phyloP scores from a whole-genome alignment of 2,113 vertebrate species.

The Oncorhynchus masou region DNA sequence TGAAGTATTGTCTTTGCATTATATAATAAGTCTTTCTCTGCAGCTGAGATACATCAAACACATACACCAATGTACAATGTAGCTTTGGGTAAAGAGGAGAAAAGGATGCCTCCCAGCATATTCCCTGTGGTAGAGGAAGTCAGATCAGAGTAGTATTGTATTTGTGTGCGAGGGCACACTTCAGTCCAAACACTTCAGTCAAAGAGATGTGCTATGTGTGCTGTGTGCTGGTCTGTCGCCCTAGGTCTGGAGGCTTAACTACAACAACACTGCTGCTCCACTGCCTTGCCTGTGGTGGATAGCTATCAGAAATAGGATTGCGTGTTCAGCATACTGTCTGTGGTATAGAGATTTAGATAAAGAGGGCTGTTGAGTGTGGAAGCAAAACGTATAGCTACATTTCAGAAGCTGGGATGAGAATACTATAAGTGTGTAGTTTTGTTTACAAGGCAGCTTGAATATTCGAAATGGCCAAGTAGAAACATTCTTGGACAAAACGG shows the following conservation, averaged over 20 bases:
- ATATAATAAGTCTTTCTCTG: background rate
- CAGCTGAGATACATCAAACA: background rate
- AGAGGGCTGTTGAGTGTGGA: background rate
- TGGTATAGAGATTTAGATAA: constrained; percentile 3
- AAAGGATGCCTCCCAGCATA: background rate
- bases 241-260: constrained; percentile 2
- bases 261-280: constrained; percentile 14
- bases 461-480: too few relatives aligned
- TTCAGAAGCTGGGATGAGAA: too few relatives aligned
- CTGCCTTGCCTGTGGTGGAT: background rate
- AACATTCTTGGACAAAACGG: too few relatives aligned
- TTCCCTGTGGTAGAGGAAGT: too few relatives aligned
- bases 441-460: too few relatives aligned
- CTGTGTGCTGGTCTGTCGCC: constrained; percentile 13
- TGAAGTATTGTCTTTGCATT: too few relatives aligned
- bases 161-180: too few relatives aligned
- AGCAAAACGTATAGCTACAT: too few relatives aligned
- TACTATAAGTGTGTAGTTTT: too few relatives aligned
- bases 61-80: background rate
- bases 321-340: constrained; percentile 24
- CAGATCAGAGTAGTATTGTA: too few relatives aligned
- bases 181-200: background rate
- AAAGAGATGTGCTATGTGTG: constrained; percentile 6
- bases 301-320: constrained; percentile 7
- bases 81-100: background rate